A percentile compares a stretch with the other conserved stretches of the same genome.
Evolutionary conservation across 2,888 invertebrate species (phyloP).

Genomic region (Acronicta leporina): DNA sequence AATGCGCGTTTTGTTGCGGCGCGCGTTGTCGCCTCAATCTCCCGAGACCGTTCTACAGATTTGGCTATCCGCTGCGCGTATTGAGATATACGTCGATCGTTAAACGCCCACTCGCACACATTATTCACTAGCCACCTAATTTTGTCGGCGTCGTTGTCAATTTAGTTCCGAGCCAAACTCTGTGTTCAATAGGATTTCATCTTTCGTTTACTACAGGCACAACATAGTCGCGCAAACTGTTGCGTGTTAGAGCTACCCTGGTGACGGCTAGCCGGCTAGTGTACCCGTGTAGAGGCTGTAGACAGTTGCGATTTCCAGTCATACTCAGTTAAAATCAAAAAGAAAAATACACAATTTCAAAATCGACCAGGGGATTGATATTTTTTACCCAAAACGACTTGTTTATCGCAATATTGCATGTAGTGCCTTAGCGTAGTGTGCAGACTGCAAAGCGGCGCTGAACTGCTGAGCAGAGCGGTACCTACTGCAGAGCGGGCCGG

Average conservation of each 20-base stretch:
- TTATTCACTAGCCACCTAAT: conserved; percentile 52
- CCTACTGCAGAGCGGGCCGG: neutral
- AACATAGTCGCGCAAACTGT: conserved; percentile 10
- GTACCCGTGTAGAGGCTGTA: neutral
- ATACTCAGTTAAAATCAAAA: conserved; percentile 4
- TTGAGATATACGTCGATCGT: conserved; percentile 58
- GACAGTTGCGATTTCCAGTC: conserved; percentile 8
- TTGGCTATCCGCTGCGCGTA: conserved; percentile 59
- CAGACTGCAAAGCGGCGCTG: conserved; percentile 7
- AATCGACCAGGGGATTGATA: too few relatives aligned
- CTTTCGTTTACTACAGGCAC: conserved; percentile 26
- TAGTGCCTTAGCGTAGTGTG: neutral
- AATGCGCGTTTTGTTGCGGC: conserved; percentile 67
- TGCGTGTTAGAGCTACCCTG: conserved; percentile 5
- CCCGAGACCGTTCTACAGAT: conserved; percentile 68
- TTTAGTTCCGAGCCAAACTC: conserved; percentile 26
- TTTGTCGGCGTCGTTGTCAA: conserved; percentile 35
- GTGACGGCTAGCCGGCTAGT: neutral
- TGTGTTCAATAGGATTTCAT: conserved; percentile 41
- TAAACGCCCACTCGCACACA: conserved; percentile 59
- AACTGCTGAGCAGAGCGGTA: neutral
- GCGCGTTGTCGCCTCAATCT: conserved; percentile 61
- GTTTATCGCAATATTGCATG: too few relatives aligned
- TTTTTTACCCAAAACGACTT: neutral
- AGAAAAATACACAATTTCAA: too few relatives aligned